phyloP scores from a whole-genome alignment of 2,888 invertebrate genomes.

The Tuta absoluta region DNA sequence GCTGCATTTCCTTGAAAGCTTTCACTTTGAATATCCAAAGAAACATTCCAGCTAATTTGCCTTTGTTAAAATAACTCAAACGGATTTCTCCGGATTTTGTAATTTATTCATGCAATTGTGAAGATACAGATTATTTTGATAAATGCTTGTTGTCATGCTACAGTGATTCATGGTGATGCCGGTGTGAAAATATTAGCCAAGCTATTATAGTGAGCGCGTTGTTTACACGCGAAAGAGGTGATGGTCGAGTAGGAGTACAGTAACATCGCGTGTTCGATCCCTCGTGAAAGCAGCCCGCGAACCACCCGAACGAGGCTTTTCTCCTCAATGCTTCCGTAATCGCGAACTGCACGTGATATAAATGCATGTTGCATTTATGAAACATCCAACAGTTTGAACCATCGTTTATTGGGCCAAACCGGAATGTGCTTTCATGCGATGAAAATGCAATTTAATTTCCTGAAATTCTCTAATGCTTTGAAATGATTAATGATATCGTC shows the following conservation, averaged over 20 bases:
- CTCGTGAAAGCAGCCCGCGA: slow-evolving; percentile 30
- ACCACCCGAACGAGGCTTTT: slow-evolving; percentile 48
- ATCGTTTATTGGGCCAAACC: slow-evolving; percentile 2
- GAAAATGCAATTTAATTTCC: slow-evolving; percentile 4
- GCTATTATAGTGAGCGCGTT: slow-evolving; percentile 44
- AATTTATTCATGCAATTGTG: background rate
- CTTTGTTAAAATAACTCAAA: background rate
- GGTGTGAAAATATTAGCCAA: slow-evolving; percentile 46
- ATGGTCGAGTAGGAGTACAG: slow-evolving; percentile 38
- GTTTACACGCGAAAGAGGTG: slow-evolving; percentile 58
- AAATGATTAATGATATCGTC: slow-evolving; percentile 20
- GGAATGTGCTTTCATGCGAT: slow-evolving; percentile 12
- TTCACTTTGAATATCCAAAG: slow-evolving; percentile 37
- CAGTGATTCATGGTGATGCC: slow-evolving; percentile 29
- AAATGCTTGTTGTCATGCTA: slow-evolving; percentile 20
- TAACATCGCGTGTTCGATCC: slow-evolving; percentile 64
- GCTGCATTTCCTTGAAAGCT: slow-evolving; percentile 59
- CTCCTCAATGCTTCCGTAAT: slow-evolving; percentile 48
- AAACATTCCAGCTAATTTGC: slow-evolving; percentile 19
- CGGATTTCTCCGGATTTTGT: background rate
- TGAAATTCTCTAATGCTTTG: slow-evolving; percentile 9
- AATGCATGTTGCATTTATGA: slow-evolving; percentile 19
- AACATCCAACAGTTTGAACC: slow-evolving; percentile 2
- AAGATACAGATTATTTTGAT: slow-evolving; percentile 24
- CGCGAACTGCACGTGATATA: slow-evolving; percentile 28